phyloP scores from a whole-genome alignment of 1,140 invertebrate species.

The Anoplolepis gracilipes region DNA sequence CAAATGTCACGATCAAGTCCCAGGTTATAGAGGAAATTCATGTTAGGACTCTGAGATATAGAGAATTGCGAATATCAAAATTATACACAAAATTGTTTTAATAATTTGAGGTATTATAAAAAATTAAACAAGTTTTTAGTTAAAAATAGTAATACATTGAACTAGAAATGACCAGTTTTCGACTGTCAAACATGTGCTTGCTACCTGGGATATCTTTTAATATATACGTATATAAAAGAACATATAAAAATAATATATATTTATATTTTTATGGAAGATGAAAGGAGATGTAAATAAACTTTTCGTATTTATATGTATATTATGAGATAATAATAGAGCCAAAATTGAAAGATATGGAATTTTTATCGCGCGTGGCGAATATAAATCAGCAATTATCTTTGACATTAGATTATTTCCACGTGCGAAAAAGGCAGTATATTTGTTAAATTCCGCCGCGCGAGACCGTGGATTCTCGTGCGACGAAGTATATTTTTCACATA shows the following conservation, averaged over 20 bases:
- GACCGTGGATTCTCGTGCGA: neutral
- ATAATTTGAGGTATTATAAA: no score
- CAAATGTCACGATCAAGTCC: no score
- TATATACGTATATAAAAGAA: neutral
- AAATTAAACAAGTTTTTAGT: no score
- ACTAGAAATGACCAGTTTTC: no score
- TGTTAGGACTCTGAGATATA: no score
- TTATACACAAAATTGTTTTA: no score
- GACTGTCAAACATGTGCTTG: no score
- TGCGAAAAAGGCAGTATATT: constrained; percentile 57
- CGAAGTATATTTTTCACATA: neutral
- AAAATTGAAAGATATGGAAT: neutral
- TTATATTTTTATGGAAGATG: constrained; percentile 11
- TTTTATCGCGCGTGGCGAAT: neutral
- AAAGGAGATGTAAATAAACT: constrained; percentile 13
- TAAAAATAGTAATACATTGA: no score
- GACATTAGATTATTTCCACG: constrained; percentile 32
- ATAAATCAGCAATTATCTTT: constrained; percentile 10
- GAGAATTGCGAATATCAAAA: no score
- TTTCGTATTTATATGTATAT: no score
- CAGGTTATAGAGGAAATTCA: no score
- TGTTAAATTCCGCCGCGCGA: constrained; percentile 17
- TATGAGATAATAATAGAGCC: neutral
- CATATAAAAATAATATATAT: constrained; percentile 26
- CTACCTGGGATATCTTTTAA: neutral